A percentile compares a stretch with the other conserved stretches of the same genome.
These are phyloP conservation scores for Drosophila malerkotliana DNA, from an alignment of 1,140 invertebrate genomes.

Conservation along the genomic window DNA sequence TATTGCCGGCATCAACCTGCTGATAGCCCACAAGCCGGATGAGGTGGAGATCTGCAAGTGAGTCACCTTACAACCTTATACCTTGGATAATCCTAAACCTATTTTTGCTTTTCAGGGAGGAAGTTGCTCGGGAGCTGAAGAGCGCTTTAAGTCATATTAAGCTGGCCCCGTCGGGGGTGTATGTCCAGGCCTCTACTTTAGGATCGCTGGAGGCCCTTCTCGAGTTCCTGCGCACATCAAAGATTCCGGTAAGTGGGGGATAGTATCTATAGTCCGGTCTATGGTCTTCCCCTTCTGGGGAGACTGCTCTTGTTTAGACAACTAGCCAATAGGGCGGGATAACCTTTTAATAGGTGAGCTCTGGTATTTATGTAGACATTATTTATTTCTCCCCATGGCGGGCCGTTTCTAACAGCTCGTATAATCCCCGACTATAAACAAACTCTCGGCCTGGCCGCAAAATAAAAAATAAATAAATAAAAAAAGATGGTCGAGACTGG, in stretches of 20 bases:
- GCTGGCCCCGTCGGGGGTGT: conserved; percentile 96
- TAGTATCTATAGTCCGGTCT: no score
- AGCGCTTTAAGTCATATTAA: conserved; percentile 96
- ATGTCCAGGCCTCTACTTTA: conserved; percentile 99
- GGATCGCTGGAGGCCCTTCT: conserved; percentile 98
- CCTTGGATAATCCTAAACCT: no score
- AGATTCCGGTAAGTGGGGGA: conserved; percentile 93
- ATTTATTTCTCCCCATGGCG: conserved; percentile 48
- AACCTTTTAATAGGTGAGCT: conserved; percentile 55
- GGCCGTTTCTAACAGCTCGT: conserved; percentile 58
- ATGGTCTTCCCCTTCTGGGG: background rate
- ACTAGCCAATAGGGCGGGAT: conserved; percentile 32
- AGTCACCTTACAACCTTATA: conserved; percentile 25
- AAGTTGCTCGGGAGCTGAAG: conserved; percentile 92
- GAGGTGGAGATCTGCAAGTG: conserved; percentile 93
- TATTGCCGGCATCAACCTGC: conserved; percentile 95
- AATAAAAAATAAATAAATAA: conserved; percentile 6
- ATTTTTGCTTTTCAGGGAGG: conserved; percentile 86
- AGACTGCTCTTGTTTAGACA: conserved; percentile 53
- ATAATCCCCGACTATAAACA: conserved; percentile 45
- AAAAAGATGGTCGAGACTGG: conserved; percentile 3
- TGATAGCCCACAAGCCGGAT: conserved; percentile 95
- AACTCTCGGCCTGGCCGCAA: conserved; percentile 13
- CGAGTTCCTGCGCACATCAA: conserved; percentile 96
- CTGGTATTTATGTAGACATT: conserved; percentile 59